Evolutionary conservation across 2,797 vertebrate genomes (phyloP).

Genomic region (Sebastes cheni): DNA sequence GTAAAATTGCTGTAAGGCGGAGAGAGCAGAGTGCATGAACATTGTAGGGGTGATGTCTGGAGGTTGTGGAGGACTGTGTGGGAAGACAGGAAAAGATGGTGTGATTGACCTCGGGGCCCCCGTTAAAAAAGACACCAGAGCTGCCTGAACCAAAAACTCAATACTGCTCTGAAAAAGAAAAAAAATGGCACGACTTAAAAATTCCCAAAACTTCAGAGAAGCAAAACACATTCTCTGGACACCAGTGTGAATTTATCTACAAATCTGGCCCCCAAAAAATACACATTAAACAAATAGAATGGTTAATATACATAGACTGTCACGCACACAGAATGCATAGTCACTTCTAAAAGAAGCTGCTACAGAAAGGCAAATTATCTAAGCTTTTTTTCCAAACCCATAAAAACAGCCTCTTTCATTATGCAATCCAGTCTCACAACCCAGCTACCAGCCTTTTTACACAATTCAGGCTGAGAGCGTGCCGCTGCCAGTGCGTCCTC

Average conservation of each 20-base stretch:
- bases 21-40: not conserved
- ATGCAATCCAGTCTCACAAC: conserved; percentile 17
- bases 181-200: not conserved
- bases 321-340: not conserved
- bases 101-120: conserved; percentile 8
- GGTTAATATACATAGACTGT: not conserved
- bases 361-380: not conserved
- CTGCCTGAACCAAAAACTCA: not conserved
- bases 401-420: conserved; percentile 15
- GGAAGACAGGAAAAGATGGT: conserved; percentile 4
- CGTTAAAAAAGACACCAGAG: conserved; percentile 13
- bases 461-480: conserved; percentile 11
- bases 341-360: not conserved
- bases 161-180: not conserved
- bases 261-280: not conserved
- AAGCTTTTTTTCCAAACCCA: not conserved
- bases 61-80: conserved; percentile 16
- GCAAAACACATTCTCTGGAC: not conserved
- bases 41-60: not conserved
- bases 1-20: not conserved
- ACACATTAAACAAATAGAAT: not conserved
- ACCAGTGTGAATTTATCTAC: not conserved
- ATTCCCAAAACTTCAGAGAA: not conserved
- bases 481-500: conserved; percentile 22
- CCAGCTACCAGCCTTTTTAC: conserved; percentile 18